Percentiles rank a stretch among this genome's conserved stretches.
These are phyloP conservation scores for Lates calcarifer DNA, from an alignment of 2,113 vertebrate species.

Conservation along the genomic window DNA sequence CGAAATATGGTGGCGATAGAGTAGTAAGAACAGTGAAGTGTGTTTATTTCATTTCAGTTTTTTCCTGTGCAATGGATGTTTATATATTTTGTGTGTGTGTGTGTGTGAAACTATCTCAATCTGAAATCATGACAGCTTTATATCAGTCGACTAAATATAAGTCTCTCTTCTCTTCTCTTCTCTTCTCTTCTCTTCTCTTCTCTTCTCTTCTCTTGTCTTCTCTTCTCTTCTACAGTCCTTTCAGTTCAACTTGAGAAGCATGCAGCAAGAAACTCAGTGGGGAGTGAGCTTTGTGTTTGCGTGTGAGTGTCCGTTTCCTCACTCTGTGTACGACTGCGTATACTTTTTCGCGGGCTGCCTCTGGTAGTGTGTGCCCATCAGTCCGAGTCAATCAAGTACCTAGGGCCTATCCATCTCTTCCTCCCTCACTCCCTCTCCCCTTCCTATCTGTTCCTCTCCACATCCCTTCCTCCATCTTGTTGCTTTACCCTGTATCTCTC, in stretches of 20 bases:
- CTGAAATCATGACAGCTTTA: constrained; percentile 35
- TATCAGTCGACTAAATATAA: constrained; percentile 4
- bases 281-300: constrained; percentile 2
- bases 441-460: constrained; percentile 28
- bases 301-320: constrained; percentile 21
- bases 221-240: constrained; percentile 22
- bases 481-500: constrained; percentile 42
- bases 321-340: constrained; percentile 17
- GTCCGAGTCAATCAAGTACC: constrained; percentile 52
- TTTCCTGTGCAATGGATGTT: constrained; percentile 2
- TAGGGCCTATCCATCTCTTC: constrained; percentile 42
- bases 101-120: constrained; percentile 1
- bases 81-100: not conserved
- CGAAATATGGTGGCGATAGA: constrained; percentile 33
- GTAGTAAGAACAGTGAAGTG: constrained; percentile 24
- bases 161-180: constrained; percentile 2
- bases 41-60: constrained; percentile 43
- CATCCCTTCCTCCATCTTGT: constrained; percentile 44
- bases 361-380: constrained; percentile 37
- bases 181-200: constrained; percentile 5
- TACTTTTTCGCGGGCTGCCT: constrained; percentile 43
- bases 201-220: constrained; percentile 2
- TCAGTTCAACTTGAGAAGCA: constrained; percentile 45
- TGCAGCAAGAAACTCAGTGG: constrained; percentile 26
- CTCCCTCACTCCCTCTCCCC: constrained; percentile 24